Conservation (phyloP, 2,113 vertebrate species). For the Etheostoma cragini region DNA sequence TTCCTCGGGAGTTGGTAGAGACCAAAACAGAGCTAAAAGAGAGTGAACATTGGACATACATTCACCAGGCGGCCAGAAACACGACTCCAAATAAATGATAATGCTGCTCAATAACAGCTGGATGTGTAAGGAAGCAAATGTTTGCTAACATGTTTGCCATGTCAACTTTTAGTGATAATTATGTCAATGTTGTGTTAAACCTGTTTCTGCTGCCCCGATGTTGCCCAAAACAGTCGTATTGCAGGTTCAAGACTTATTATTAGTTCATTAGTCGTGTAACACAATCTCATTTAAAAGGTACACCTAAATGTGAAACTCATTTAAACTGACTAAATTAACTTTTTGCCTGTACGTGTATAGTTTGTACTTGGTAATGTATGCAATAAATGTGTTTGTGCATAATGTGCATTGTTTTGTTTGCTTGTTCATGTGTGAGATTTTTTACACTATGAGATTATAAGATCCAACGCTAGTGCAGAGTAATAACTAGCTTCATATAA, state of each 20-base stretch:
- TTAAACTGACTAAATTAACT: neutral
- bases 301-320: neutral
- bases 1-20: too few species aligned
- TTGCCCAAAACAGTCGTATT: neutral
- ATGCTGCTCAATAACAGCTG: neutral
- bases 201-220: neutral
- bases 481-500: constrained; percentile 1
- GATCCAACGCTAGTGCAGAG: neutral
- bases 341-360: neutral
- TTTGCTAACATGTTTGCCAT: too few species aligned
- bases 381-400: neutral
- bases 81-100: neutral
- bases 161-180: neutral
- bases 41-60: too few species aligned
- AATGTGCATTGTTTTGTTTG: neutral
- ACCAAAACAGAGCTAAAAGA: too few species aligned
- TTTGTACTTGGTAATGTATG: neutral
- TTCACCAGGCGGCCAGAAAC: neutral
- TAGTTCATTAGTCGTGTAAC: neutral
- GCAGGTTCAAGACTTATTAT: neutral
- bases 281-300: neutral
- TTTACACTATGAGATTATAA: neutral
- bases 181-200: neutral
- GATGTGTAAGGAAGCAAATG: neutral
- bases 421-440: neutral